Evolutionary conservation across 2,113 vertebrate species (phyloP).

Genomic region (Sisor rabdophorus): DNA sequence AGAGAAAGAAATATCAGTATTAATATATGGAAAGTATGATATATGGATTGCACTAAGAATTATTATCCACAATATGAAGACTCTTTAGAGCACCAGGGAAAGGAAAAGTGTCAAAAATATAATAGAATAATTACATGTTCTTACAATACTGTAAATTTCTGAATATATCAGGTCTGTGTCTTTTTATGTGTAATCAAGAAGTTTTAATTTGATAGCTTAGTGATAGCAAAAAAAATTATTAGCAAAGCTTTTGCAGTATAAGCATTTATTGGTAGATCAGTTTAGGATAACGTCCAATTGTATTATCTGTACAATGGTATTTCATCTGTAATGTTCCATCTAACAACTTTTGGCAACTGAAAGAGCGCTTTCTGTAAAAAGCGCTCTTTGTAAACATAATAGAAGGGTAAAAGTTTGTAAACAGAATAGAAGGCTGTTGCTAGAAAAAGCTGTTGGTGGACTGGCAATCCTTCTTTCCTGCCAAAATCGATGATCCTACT

Average conservation of each 20-base stretch:
- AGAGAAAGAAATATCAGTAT: conserved; percentile 3
- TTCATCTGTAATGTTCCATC: conserved; percentile 35
- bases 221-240: conserved; percentile 24
- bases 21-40: conserved; percentile 38
- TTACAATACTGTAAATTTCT: conserved; percentile 42
- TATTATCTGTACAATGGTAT: conserved; percentile 9
- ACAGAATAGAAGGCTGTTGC: conserved; percentile 51
- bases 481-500: conserved; percentile 39
- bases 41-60: conserved; percentile 24
- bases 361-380: too few species aligned
- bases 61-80: conserved; percentile 35
- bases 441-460: conserved; percentile 27
- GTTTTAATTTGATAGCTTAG: conserved; percentile 1
- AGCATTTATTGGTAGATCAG: background rate
- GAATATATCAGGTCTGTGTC: conserved; percentile 50
- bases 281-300: background rate
- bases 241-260: conserved; percentile 24
- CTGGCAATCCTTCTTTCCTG: conserved; percentile 35
- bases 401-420: conserved; percentile 53
- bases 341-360: conserved; percentile 31
- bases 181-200: background rate
- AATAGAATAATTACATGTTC: conserved; percentile 60
- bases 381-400: conserved; percentile 52
- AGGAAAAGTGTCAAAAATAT: conserved; percentile 53
- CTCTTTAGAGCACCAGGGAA: conserved; percentile 27